phyloP scores from a whole-genome alignment of 2,888 invertebrate species.

The Himalopsyche anomala region DNA sequence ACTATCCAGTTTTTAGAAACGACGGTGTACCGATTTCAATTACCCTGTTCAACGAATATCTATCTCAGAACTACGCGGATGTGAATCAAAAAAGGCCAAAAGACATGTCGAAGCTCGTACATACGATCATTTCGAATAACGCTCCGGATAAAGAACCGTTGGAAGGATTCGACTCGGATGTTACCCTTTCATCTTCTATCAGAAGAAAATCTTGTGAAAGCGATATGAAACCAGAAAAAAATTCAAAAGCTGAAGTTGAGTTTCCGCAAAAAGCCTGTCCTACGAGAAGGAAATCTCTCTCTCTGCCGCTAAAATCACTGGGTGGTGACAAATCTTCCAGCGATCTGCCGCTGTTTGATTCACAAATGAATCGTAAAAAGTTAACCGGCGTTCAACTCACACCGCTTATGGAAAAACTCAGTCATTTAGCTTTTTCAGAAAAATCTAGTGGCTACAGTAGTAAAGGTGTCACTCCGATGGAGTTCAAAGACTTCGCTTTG shows the following conservation, averaged over 20 bases:
- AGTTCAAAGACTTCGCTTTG: slow-evolving; percentile 69
- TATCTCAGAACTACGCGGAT: slow-evolving; percentile 81
- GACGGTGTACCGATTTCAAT: slow-evolving; percentile 86
- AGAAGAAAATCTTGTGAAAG: slow-evolving; percentile 66
- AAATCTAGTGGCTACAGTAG: slow-evolving; percentile 83
- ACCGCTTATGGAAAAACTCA: slow-evolving; percentile 88
- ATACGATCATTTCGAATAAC: slow-evolving; percentile 71
- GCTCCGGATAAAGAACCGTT: slow-evolving; percentile 71
- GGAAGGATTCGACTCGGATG: slow-evolving; percentile 75
- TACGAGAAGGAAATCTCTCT: slow-evolving; percentile 78
- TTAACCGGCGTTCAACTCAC: slow-evolving; percentile 84
- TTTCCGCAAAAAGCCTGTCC: slow-evolving; percentile 70
- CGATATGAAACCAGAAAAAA: slow-evolving; percentile 53
- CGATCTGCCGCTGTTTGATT: slow-evolving; percentile 68
- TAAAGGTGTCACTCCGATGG: slow-evolving; percentile 81
- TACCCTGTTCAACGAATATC: slow-evolving; percentile 82
- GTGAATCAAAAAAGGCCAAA: slow-evolving; percentile 69
- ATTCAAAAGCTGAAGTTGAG: slow-evolving; percentile 70
- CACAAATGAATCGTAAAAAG: slow-evolving; percentile 75
- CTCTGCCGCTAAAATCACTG: slow-evolving; percentile 84
- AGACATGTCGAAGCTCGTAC: slow-evolving; percentile 73
- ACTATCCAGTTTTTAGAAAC: slow-evolving; percentile 85
- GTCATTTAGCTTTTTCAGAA: slow-evolving; percentile 83
- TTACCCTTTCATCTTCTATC: slow-evolving; percentile 70
- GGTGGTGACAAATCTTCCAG: slow-evolving; percentile 68